Base-by-base conservation (phyloP, 2,888 invertebrate species). In the Galerucella calmariensis region DNA sequence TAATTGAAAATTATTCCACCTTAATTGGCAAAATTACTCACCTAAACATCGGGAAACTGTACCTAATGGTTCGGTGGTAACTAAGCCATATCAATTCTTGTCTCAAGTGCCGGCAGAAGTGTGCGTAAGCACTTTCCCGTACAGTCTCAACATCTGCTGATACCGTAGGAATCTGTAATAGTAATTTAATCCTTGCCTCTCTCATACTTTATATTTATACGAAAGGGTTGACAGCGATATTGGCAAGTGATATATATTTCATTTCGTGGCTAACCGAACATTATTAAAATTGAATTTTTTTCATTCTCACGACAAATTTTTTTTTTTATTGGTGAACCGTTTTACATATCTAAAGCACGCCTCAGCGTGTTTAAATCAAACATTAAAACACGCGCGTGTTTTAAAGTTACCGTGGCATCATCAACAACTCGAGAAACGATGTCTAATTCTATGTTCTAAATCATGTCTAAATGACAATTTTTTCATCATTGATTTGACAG, bases 21-120 rank as follows among this genome's bases (percentile, higher is more conserved):
- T 75, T 77, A 77, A 77, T 77, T 77, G 77, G 74, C 67, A 69
- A 74, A 75, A 77, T 77, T 74, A 77, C 74, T 73, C 77, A 75
- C 73, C 75, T 69, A 71, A 71, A 74, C 69, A 77, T 73, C 58
- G 70, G 72, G 65, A 75, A 75, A 75, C 75, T 68, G 70, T 69
- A 63, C 68, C 69, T 77, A 77, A 77, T 77, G 71, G 71, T 61
- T 73, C 63, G 27, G 63, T 27, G 63, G 56, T 71, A 63, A 71
- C 53, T 71, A 71, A 71, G 63, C 75, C 69, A 48, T 77, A 73
- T 77, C 75, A 74, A 67, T 77, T 75, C 77, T 74, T 75, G 75
- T 72, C 73, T 72, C 72, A 63, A 73, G 75, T 72, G 65, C 70
- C 48, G 65, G 35, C 46, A 67, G 69, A 68, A 72, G 74, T 75